Conservation (phyloP, 2,113 vertebrate species). For the Gavialis gangeticus region DNA sequence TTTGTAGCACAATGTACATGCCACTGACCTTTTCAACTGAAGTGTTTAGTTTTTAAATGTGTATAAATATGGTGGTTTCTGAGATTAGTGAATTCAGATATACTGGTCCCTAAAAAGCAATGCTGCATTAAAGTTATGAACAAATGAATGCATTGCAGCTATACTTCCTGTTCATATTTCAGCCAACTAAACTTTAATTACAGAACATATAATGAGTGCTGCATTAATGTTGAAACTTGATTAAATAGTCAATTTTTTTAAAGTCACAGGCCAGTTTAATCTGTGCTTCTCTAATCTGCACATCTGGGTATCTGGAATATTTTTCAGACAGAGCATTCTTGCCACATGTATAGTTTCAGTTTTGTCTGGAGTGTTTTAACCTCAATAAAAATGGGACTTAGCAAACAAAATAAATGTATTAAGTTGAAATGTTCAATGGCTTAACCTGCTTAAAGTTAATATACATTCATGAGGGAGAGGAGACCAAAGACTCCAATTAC, state of each 20-base stretch:
- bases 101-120: neutral
- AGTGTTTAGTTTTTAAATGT: slow-evolving; percentile 30
- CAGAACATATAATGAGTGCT: neutral
- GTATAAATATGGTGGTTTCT: slow-evolving; percentile 25
- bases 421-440: neutral
- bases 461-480: neutral
- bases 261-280: neutral
- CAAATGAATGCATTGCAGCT: neutral
- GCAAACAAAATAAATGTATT: neutral
- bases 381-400: neutral
- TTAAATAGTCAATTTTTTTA: neutral
- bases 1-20: neutral
- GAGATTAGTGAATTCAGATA: neutral
- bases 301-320: neutral
- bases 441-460: neutral
- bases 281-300: neutral
- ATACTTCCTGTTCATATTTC: neutral
- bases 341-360: neutral
- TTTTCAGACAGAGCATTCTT: neutral
- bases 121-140: neutral
- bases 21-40: slow-evolving; percentile 2
- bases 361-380: neutral
- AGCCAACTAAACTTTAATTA: neutral
- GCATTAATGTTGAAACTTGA: neutral
- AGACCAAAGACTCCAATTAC: neutral